Evolutionary conservation across 2,888 invertebrate species (phyloP).

Genomic region (Agrochola litura): DNA sequence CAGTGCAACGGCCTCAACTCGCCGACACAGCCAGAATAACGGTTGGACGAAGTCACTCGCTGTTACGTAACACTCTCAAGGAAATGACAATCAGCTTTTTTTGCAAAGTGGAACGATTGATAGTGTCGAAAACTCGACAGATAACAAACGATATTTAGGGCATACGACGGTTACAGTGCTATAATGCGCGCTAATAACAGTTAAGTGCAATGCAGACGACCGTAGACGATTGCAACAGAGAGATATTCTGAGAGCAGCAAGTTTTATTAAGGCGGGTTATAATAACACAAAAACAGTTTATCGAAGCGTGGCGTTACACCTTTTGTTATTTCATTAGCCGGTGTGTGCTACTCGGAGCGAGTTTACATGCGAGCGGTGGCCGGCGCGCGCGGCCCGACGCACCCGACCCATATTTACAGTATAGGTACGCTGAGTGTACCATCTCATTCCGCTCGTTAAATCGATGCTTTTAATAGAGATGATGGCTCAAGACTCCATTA

Average conservation of each 20-base stretch:
- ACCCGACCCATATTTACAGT: conserved; percentile 82
- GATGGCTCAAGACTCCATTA: conserved; percentile 83
- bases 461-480: conserved; percentile 88
- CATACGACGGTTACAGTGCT: conserved; percentile 17
- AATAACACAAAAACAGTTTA: conserved; percentile 71
- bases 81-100: conserved; percentile 71
- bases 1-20: conserved; percentile 76
- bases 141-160: conserved; percentile 61
- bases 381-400: conserved; percentile 65
- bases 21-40: conserved; percentile 72
- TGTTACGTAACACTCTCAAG: conserved; percentile 76
- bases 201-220: conserved; percentile 42
- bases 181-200: conserved; percentile 41
- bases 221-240: conserved; percentile 44
- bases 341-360: conserved; percentile 68
- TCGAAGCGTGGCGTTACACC: conserved; percentile 72
- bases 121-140: conserved; percentile 62
- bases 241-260: conserved; percentile 52
- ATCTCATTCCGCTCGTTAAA: conserved; percentile 86
- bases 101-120: conserved; percentile 69
- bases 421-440: conserved; percentile 72
- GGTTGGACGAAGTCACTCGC: conserved; percentile 71
- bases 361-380: conserved; percentile 71
- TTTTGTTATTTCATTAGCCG: conserved; percentile 77
- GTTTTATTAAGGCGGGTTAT: conserved; percentile 60